Evolutionary conservation across 1,140 invertebrate genomes (phyloP), one percentile per base, ranked within the genome.

Genomic region (Chlorops oryzae): DNA sequence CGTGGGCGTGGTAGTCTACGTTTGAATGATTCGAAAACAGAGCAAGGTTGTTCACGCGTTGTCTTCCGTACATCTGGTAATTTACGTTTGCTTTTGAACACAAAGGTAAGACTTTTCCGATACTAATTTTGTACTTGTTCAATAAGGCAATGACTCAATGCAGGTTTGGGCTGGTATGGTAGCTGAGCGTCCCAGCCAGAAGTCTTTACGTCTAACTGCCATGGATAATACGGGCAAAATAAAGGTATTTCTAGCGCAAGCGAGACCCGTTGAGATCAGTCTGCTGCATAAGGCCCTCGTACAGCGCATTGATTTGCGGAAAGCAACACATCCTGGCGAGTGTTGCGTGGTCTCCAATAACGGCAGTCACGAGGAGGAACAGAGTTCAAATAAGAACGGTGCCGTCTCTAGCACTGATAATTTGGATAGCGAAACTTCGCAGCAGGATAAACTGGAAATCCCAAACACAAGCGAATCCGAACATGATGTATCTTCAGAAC

Each of bases 81-180:
- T 54, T 80, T 95, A 46, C 80, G 91, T 53, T 81, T 97, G 43
- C 83, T 96, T 59, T 76, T 98, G 13, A 98, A 97, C 72, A 95
- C 93, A 21, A 95, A 95, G 76, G 82, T 87, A 63, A 62, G 45
- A 39, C 43, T n/a, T n/a, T n/a, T 2, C 44, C 28, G 28, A 41
- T 47, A 3, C 23, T 27, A 28, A 28, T 49, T 35, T 35, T 46
- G 10, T 50, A 20, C 37, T 53, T 57, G 18, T 52, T 41, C 61
- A 56, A 45, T 70, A n/a, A n/a, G n/a, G n/a, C n/a, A n/a, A n/a
- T n/a, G n/a, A n/a, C n/a, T n/a, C n/a, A n/a, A n/a, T 73, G 20
- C 51, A 81, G 79, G 80, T 92, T 32, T 96, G 91, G 90, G 79
- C 87, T 3, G 92, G 86, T 34, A 97, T 97, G 93, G 84, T 86